Evolutionary conservation across 2,797 vertebrate species (phyloP), one percentile per base, ranked within the genome.

Genomic region (Chaetophractus vellerosus): DNA sequence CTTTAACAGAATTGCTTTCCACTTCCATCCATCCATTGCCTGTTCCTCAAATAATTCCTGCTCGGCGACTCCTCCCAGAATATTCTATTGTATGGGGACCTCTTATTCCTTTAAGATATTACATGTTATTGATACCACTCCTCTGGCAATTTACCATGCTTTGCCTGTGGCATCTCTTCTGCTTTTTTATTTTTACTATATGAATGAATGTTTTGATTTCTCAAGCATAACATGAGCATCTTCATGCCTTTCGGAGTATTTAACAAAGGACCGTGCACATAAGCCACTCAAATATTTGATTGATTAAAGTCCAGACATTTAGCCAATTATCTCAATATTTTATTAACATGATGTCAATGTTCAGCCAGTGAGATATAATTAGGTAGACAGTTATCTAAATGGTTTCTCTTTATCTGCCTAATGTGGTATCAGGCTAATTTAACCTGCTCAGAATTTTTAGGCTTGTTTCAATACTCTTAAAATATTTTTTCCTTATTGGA

Each of bases 401-500:
- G 18, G 33, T 4, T 52, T 75, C 31, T 86, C 41, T 61, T 68
- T 64, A 31, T 61, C 28, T 61, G 21, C 21, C 33, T 50, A 28
- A 28, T 48, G 15, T 52, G 23, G 7, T 59, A n/a, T 55, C 33
- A 28, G 15, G 50, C 21, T 80, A 50, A 80, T 10, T 68, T 71
- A 38, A 83, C 33, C 9, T 2, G 9, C 45, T 84, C 7, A 80
- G 78, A 92, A 88, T 72, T 78, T n/a, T 36, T 64, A n/a, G 63
- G 18, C 28, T 96, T 71, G 3, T 59, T 76, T 94, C 63, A 75
- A 64, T n/a, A 18, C 23, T 66, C 26, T 90, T 79, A 85, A 93
- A 79, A 61, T 57, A 52, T 50, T n/a, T 83, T 96, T 71, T 78
- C 16, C 28, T 68, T 31, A 72, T 88, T 76, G 26, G 38, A 75